Percentiles rank a stretch among this genome's conserved stretches.
Conservation (phyloP, 1,140 invertebrate species). For the Bombyx mandarina region DNA sequence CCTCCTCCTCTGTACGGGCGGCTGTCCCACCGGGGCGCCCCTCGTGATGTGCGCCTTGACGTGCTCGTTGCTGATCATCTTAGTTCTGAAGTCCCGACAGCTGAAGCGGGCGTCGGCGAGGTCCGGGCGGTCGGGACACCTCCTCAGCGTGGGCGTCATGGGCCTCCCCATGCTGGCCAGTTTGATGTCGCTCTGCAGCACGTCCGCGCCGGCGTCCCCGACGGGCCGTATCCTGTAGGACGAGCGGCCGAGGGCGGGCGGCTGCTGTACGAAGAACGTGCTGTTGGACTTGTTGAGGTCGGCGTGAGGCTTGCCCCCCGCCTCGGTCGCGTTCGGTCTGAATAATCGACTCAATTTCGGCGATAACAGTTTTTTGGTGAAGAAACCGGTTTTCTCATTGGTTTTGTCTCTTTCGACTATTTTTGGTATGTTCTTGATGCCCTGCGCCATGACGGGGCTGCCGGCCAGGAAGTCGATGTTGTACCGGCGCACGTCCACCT, state of each 20-base stretch:
- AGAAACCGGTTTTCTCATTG: slow-evolving; percentile 29
- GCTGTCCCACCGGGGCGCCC: too few relatives aligned
- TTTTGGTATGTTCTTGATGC: slow-evolving; percentile 35
- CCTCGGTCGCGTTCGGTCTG: slow-evolving; percentile 41
- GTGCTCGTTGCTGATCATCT: neutral
- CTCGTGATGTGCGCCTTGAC: too few relatives aligned
- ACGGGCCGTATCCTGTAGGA: slow-evolving; percentile 38
- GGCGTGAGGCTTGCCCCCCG: slow-evolving; percentile 24
- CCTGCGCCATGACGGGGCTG: slow-evolving; percentile 29
- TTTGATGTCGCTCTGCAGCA: slow-evolving; percentile 48
- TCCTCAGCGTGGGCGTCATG: slow-evolving; percentile 60
- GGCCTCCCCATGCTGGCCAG: slow-evolving; percentile 55
- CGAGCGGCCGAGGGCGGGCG: slow-evolving; percentile 25
- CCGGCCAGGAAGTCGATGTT: slow-evolving; percentile 37
- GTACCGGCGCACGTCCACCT: slow-evolving; percentile 27
- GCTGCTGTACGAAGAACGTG: slow-evolving; percentile 53
- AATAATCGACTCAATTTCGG: slow-evolving; percentile 60
- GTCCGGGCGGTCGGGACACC: slow-evolving; percentile 34
- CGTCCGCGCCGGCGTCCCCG: slow-evolving; percentile 18
- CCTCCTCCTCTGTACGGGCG: too few relatives aligned
- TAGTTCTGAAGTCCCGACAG: slow-evolving; percentile 40
- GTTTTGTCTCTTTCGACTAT: slow-evolving; percentile 38
- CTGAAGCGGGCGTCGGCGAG: slow-evolving; percentile 56
- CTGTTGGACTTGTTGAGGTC: slow-evolving; percentile 46
- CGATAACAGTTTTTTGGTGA: slow-evolving; percentile 57